phyloP scores from a whole-genome alignment of 1,140 invertebrate genomes.

The Mamestra configurata region DNA sequence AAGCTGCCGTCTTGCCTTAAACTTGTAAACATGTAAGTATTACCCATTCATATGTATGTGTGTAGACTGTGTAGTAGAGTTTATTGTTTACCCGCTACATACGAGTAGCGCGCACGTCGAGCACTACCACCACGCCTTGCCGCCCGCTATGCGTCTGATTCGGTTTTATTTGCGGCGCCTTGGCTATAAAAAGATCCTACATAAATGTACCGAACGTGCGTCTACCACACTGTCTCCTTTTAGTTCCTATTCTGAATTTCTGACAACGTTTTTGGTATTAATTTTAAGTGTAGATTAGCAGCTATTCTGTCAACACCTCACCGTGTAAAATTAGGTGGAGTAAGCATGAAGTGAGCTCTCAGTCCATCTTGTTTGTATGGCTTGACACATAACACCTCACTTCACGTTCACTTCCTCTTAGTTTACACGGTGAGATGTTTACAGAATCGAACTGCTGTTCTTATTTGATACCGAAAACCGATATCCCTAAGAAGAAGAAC shows the following conservation, averaged over 20 bases:
- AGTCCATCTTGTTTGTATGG: too few species aligned
- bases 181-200: constrained; percentile 79
- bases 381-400: too few species aligned
- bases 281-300: too few species aligned
- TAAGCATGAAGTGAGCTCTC: too few species aligned
- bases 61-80: constrained; percentile 39
- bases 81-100: constrained; percentile 43
- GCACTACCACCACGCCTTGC: constrained; percentile 17
- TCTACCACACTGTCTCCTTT: constrained; percentile 72
- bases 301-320: too few species aligned
- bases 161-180: constrained; percentile 70
- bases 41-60: too few species aligned
- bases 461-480: not conserved
- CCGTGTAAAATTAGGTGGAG: too few species aligned
- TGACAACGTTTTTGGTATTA: not conserved
- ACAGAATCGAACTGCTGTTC: too few species aligned
- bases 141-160: constrained; percentile 59
- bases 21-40: constrained; percentile 47
- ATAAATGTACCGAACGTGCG: constrained; percentile 58
- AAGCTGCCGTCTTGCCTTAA: constrained; percentile 39
- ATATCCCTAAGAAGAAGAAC: not conserved
- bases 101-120: constrained; percentile 15
- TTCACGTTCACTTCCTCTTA: too few species aligned
- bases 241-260: constrained; percentile 48
- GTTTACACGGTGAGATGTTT: too few species aligned